A percentile compares a stretch with the other conserved stretches of the same genome.
Evolutionary conservation across 2,797 vertebrate species (phyloP).

Genomic region (Hapalemur alaotrensis): DNA sequence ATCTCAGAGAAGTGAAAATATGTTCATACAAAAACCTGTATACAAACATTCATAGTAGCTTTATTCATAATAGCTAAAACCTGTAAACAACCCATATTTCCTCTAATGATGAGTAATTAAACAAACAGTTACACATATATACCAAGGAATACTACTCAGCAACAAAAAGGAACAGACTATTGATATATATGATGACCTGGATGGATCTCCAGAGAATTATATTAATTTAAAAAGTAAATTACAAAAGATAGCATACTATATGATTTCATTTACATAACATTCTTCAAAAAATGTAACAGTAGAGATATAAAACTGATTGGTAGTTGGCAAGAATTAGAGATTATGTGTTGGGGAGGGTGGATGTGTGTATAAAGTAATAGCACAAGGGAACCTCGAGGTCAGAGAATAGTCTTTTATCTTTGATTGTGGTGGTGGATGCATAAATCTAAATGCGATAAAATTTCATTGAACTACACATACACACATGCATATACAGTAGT

Average conservation of each 20-base stretch:
- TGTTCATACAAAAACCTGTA: not conserved
- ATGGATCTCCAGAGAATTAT: not conserved
- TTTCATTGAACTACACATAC: not conserved
- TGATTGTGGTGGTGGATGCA: not conserved
- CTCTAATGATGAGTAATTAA: not conserved
- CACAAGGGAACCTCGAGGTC: not conserved
- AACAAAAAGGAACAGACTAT: not conserved
- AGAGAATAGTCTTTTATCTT: not conserved
- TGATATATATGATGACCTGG: not conserved
- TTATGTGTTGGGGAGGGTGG: not conserved
- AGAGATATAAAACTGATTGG: not conserved
- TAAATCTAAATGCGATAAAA: not conserved
- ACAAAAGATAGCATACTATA: not conserved
- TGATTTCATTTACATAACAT: not conserved
- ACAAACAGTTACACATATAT: not conserved
- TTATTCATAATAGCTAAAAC: not conserved
- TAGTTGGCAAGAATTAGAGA: not conserved
- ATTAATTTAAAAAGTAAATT: not conserved
- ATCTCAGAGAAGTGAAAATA: not conserved
- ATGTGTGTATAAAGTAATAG: not conserved
- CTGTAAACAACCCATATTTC: not conserved
- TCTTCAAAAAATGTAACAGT: not conserved
- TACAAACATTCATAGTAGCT: not conserved
- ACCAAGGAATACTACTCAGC: not conserved
- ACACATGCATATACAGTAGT: not conserved